Conservation (phyloP, 2,797 vertebrate species). For the Kryptopterus vitreolus region DNA sequence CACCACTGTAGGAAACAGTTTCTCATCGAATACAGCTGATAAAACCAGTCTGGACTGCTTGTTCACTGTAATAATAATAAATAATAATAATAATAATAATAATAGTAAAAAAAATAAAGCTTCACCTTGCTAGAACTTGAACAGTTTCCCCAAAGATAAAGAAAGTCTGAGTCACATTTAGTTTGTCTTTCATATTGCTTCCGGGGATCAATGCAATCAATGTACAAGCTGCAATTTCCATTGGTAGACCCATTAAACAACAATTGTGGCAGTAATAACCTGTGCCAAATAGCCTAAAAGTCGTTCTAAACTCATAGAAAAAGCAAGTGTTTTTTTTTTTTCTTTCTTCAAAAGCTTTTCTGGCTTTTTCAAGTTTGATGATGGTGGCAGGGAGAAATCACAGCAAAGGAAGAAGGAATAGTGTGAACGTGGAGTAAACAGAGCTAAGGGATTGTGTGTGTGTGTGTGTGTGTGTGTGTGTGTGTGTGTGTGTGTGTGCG, state of each 20-base stretch:
- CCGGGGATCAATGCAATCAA: constrained; percentile 47
- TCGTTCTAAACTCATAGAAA: constrained; percentile 36
- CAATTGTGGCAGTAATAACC: constrained; percentile 51
- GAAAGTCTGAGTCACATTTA: constrained; percentile 44
- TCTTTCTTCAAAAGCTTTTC: constrained; percentile 37
- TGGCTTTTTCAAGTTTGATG: constrained; percentile 31
- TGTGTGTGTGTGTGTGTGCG: constrained; percentile 18
- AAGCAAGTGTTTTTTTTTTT: constrained; percentile 37
- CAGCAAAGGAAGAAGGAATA: constrained; percentile 33
- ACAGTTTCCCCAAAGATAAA: constrained; percentile 38
- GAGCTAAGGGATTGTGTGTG: constrained; percentile 10
- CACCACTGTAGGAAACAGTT: constrained; percentile 26
- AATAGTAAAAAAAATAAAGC: neutral
- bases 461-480: constrained; percentile 29
- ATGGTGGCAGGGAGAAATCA: constrained; percentile 34
- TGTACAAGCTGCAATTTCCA: constrained; percentile 42
- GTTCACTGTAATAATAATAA: constrained; percentile 1
- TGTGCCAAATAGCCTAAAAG: constrained; percentile 46
- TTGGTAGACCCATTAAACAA: constrained; percentile 51
- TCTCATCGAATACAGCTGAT: constrained; percentile 22
- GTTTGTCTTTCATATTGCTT: constrained; percentile 34
- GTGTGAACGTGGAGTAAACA: constrained; percentile 42
- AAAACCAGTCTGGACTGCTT: constrained; percentile 31
- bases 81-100: neutral
- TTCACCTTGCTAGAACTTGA: constrained; percentile 31